A percentile compares a stretch with the other conserved stretches of the same genome.
Conservation (phyloP, 2,113 vertebrate genomes). For the Globicephala melas region DNA sequence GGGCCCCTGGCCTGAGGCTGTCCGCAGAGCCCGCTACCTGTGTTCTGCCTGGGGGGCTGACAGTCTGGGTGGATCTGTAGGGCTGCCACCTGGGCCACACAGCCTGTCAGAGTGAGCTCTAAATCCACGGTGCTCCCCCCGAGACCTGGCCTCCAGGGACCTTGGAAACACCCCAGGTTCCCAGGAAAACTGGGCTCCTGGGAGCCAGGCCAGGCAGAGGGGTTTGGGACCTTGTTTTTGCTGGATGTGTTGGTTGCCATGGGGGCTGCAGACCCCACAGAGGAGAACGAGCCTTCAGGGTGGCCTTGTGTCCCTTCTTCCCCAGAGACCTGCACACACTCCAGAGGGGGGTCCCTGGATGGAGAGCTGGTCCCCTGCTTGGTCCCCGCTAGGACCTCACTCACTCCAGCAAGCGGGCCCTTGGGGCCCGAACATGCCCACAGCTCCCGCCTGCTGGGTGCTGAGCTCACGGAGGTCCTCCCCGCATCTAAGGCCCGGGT, state of each 20-base stretch:
- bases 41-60: conserved; percentile 52
- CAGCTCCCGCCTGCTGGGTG: not conserved
- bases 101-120: conserved; percentile 78
- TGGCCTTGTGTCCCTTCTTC: not conserved
- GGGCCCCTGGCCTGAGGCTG: conserved; percentile 67
- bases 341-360: conserved; percentile 14
- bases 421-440: not conserved
- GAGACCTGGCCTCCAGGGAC: conserved; percentile 67
- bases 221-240: not conserved
- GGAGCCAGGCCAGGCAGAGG: not conserved
- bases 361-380: not conserved
- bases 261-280: not conserved
- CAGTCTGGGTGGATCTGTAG: conserved; percentile 78
- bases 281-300: not conserved
- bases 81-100: conserved; percentile 81
- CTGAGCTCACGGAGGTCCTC: not conserved
- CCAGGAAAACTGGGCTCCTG: conserved; percentile 56
- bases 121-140: conserved; percentile 72
- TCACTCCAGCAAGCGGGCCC: conserved; percentile 16
- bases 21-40: conserved; percentile 10
- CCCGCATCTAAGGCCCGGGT: not conserved
- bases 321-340: not conserved
- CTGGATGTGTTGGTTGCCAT: not conserved
- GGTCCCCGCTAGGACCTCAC: not conserved
- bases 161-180: conserved; percentile 52